Percentiles rank a stretch among this genome's conserved stretches.
phyloP scores from a whole-genome alignment of 35 echinoderm and acorn worm genomes.

The Apostichopus californicus region DNA sequence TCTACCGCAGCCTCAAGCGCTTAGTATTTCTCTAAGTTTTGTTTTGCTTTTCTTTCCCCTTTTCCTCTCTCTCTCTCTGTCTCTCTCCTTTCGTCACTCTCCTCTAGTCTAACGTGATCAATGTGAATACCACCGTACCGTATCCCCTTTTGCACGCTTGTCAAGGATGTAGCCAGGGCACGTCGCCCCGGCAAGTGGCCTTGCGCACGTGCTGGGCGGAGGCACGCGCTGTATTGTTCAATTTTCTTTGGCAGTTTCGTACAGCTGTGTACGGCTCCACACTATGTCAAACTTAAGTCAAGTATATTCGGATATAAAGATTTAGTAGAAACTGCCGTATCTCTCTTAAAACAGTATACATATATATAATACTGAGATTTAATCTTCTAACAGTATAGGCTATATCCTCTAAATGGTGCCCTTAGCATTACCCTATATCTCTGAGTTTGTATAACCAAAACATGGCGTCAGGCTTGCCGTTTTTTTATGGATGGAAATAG shows the following conservation, averaged over 20 bases:
- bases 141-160: neutral
- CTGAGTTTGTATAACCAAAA: too few relatives aligned
- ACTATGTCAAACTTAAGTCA: too few relatives aligned
- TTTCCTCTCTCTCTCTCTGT: neutral
- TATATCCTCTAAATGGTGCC: too few relatives aligned
- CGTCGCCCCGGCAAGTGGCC: neutral
- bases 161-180: neutral
- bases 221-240: constrained; percentile 19
- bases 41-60: neutral
- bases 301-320: too few relatives aligned
- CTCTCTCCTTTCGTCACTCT: neutral
- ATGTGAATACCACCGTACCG: neutral
- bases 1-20: constrained; percentile 22
- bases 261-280: neutral
- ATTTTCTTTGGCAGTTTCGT: neutral
- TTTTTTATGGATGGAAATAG: too few relatives aligned
- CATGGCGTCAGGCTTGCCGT: too few relatives aligned
- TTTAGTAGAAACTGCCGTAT: too few relatives aligned
- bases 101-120: neutral
- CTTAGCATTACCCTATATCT: too few relatives aligned
- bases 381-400: too few relatives aligned
- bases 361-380: too few relatives aligned
- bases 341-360: too few relatives aligned
- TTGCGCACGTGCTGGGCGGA: neutral
- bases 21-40: constrained; percentile 2